phyloP scores from a whole-genome alignment of 1,140 invertebrate genomes.

The Sarcophaga bullata region DNA sequence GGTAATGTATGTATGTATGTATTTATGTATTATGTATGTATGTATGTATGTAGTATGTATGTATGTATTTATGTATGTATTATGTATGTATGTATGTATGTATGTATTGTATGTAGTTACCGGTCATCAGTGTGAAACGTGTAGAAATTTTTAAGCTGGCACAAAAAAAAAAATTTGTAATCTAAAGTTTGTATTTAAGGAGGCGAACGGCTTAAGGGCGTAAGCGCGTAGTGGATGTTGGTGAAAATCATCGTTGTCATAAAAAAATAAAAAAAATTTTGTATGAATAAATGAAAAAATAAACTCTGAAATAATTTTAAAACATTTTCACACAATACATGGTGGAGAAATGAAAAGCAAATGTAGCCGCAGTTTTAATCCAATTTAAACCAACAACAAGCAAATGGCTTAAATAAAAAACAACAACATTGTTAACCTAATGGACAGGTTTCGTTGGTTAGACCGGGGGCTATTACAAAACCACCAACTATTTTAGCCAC shows the following conservation, averaged over 20 bases:
- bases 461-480: no score
- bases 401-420: no score
- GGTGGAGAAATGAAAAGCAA: neutral
- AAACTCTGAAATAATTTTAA: neutral
- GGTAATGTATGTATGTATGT: no score
- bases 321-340: slow-evolving; percentile 7
- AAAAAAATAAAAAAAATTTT: neutral
- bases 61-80: no score
- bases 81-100: no score
- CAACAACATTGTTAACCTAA: no score
- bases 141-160: neutral
- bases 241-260: neutral
- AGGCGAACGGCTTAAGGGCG: neutral
- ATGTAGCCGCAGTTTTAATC: neutral
- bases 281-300: neutral
- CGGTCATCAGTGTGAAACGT: neutral
- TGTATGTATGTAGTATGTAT: no score
- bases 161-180: neutral
- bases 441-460: no score
- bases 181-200: neutral
- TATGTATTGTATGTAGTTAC: no score
- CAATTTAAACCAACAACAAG: neutral
- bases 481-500: no score
- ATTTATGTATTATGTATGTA: no score
- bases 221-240: neutral